Evolutionary conservation across 2,113 vertebrate species (phyloP).

Genomic region (Pangasianodon gigas): DNA sequence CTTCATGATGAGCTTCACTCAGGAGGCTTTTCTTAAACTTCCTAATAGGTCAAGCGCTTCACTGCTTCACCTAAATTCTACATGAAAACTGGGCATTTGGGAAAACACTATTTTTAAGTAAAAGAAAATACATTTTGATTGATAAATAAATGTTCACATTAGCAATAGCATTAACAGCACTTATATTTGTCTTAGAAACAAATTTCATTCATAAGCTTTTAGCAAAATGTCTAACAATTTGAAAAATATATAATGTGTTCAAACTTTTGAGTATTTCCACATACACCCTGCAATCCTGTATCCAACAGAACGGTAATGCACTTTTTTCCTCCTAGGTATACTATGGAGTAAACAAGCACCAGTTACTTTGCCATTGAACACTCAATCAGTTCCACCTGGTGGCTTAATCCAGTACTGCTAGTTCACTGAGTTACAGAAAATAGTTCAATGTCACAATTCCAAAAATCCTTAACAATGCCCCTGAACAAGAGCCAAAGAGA

Average conservation of each 20-base stretch:
- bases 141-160: neutral
- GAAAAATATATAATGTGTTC: neutral
- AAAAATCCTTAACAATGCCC: neutral
- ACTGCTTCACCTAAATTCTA: neutral
- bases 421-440: neutral
- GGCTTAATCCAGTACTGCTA: neutral
- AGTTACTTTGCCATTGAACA: no score
- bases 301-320: neutral
- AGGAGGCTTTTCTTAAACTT: no score
- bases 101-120: no score
- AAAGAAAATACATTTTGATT: neutral
- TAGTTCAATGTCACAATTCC: neutral
- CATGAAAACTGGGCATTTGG: no score
- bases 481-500: neutral
- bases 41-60: neutral
- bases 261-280: no score
- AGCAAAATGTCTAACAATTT: neutral
- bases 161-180: neutral
- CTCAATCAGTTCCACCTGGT: conserved; percentile 23
- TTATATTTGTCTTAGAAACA: neutral
- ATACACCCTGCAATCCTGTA: neutral
- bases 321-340: neutral
- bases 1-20: neutral
- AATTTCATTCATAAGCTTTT: neutral
- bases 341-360: neutral